Conservation (phyloP, 2,888 invertebrate species). For the Zeuzera pyrina region DNA sequence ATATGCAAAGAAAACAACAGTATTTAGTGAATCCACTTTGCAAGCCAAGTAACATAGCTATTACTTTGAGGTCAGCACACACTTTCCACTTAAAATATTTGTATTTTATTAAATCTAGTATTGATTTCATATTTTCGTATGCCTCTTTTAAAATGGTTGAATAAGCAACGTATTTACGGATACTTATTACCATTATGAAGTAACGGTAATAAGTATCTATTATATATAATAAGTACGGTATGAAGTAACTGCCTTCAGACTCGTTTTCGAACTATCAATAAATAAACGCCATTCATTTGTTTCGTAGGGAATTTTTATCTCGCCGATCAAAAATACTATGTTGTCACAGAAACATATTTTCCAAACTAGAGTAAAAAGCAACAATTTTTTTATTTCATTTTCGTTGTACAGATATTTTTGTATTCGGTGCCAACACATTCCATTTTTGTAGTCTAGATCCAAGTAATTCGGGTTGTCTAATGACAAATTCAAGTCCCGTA, state of each 20-base stretch:
- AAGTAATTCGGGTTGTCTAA: background rate
- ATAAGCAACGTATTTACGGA: constrained; percentile 4
- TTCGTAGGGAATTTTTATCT: constrained; percentile 2
- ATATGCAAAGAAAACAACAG: constrained; percentile 9
- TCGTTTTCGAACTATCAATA: constrained; percentile 6
- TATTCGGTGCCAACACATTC: background rate
- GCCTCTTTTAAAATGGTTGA: constrained; percentile 5
- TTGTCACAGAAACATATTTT: constrained; percentile 6
- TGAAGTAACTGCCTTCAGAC: constrained; percentile 6
- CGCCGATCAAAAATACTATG: constrained; percentile 3
- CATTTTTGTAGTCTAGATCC: background rate
- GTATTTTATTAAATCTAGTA: constrained; percentile 4
- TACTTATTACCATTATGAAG: constrained; percentile 7
- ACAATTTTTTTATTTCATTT: constrained; percentile 2
- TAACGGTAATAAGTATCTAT: no score
- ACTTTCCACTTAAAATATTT: constrained; percentile 6
- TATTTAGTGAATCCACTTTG: constrained; percentile 9
- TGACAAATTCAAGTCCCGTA: background rate
- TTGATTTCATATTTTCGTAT: constrained; percentile 5
- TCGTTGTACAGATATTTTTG: background rate
- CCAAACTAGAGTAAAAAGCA: constrained; percentile 3
- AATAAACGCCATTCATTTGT: constrained; percentile 6
- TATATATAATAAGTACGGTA: no score
- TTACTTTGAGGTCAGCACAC: constrained; percentile 6
- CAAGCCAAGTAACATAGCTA: constrained; percentile 6